phyloP scores from a whole-genome alignment of 2,113 vertebrate species.

The Cyprinodon variegatus region DNA sequence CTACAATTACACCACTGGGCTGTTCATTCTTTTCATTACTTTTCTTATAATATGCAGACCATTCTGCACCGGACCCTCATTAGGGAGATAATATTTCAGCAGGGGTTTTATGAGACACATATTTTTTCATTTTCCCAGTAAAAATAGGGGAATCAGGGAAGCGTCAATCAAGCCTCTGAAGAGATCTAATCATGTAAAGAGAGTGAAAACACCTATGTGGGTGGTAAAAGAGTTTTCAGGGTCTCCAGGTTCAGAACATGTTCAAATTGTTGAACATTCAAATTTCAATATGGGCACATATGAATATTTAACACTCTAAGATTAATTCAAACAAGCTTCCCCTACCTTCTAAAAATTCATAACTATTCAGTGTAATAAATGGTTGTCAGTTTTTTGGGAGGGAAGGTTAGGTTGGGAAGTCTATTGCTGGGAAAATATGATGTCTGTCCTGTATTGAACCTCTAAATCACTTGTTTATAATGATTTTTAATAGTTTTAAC shows the following conservation, averaged over 20 bases:
- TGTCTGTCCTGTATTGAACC: neutral
- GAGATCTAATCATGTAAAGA: conserved; percentile 22
- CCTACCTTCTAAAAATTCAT: neutral
- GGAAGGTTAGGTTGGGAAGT: neutral
- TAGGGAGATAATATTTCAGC: neutral
- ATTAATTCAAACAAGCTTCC: neutral
- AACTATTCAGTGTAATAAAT: neutral
- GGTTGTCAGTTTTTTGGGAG: neutral
- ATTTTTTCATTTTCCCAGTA: neutral
- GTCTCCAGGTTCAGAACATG: neutral
- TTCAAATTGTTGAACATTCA: neutral
- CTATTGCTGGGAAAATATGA: neutral
- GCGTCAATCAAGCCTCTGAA: conserved; percentile 11
- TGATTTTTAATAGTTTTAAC: neutral
- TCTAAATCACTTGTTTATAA: neutral
- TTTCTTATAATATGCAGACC: neutral
- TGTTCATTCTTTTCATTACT: neutral
- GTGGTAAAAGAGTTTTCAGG: neutral
- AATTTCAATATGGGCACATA: neutral
- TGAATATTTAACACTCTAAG: conserved; percentile 2
- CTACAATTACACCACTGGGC: neutral
- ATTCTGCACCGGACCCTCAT: neutral
- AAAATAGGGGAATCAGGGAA: conserved; percentile 1
- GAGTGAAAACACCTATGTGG: conserved; percentile 9
- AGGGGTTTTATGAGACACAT: neutral